Evolutionary conservation across 2,888 invertebrate genomes (phyloP).

Genomic region (Epinotia ramella): DNA sequence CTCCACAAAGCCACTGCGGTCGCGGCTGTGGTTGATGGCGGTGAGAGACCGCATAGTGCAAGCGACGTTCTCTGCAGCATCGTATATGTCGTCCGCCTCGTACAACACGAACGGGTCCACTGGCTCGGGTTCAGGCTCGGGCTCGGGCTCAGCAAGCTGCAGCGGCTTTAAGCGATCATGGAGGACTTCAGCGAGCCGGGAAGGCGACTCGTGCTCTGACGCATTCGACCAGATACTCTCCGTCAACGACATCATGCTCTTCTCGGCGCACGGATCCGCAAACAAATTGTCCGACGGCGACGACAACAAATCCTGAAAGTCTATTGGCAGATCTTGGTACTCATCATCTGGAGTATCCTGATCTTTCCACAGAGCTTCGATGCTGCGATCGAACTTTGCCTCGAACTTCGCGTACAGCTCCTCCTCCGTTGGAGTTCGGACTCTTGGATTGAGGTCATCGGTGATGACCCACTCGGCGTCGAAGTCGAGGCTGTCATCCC

Average conservation of each 20-base stretch:
- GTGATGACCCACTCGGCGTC: constrained; percentile 69
- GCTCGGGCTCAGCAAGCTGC: constrained; percentile 48
- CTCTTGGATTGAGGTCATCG: constrained; percentile 55
- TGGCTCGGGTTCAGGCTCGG: constrained; percentile 52
- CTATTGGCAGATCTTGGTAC: constrained; percentile 86
- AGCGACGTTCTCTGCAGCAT: constrained; percentile 72
- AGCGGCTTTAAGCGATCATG: constrained; percentile 54
- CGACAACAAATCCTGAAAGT: constrained; percentile 85
- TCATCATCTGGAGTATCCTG: constrained; percentile 83
- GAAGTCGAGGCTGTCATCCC: constrained; percentile 71
- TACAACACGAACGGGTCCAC: constrained; percentile 68
- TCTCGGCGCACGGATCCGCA: constrained; percentile 73
- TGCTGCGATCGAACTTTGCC: constrained; percentile 88
- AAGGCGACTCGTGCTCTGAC: constrained; percentile 57
- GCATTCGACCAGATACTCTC: constrained; percentile 72
- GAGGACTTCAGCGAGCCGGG: constrained; percentile 58
- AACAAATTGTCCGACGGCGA: constrained; percentile 84
- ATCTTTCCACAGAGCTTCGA: constrained; percentile 88
- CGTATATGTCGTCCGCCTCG: constrained; percentile 73
- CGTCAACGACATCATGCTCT: constrained; percentile 67
- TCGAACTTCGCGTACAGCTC: constrained; percentile 86
- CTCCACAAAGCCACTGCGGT: constrained; percentile 87
- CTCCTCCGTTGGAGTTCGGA: constrained; percentile 73
- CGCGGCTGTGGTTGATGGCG: constrained; percentile 86
- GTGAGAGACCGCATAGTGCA: constrained; percentile 81